Base-by-base conservation (phyloP, 2,888 invertebrate species). In the Mimas tiliae region DNA sequence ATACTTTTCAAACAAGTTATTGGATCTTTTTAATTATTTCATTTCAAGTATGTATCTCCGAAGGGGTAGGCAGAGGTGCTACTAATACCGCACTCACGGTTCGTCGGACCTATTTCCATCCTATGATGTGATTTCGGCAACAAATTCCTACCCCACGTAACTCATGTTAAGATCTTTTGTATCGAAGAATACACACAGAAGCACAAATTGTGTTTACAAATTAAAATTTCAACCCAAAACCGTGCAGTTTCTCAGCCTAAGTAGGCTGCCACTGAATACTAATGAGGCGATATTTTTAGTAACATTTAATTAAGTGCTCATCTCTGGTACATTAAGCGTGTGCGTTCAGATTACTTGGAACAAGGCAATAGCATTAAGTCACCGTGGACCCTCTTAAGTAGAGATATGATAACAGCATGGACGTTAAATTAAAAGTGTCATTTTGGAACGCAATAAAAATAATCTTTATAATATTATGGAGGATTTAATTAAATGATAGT, bases 261-360 rank as follows among this genome's bases (percentile, higher is more conserved):
- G 27, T 27, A 27, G 27, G 27, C 27, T 1, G 27, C 27, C 27
- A 27, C 27, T 27, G n/a, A n/a, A 27, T 27, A 27, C 27, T 4
- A 27, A 27, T 27, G 27, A 27, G 27, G 27, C 27, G 4, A 27
- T n/a, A 77, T 85, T 89, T 88, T 90, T 91, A 90, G 87, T 87
- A 82, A 82, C 83, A 87, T 89, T 90, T 90, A 91, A 93, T 91
- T 88, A 91, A 87, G 85, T 80, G 78, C 80, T 80, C 76, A 74
- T 73, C 78, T 78, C 78, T 77, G 77, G 76, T 80, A 78, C 80
- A 81, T 83, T 82, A 82, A 77, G 75, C 80, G 83, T 86, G 86
- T 84, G 86, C 78, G 77, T 79, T 68, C 76, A 79, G 83, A 85
- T 87, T 89, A 87, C 74, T 68, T 68, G 67, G 70, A 75, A 81